Evolutionary conservation across 2,797 vertebrate species (phyloP).

Genomic region (Nannoperca obscura): DNA sequence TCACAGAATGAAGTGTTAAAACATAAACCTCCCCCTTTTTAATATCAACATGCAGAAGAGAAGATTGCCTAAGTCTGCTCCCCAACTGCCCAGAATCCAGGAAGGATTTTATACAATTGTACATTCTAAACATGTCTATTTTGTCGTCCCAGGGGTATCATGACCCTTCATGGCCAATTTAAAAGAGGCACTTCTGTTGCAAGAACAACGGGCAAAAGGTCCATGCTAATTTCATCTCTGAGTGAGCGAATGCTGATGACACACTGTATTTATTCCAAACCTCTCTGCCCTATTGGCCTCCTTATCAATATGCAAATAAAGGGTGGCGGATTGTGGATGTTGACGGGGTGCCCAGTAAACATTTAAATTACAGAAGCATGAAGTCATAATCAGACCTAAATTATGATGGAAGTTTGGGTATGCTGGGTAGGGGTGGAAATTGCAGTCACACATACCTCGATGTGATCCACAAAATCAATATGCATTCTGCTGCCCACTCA

Average conservation of each 20-base stretch:
- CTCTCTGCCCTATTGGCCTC: constrained; percentile 76
- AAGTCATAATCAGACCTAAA: constrained; percentile 80
- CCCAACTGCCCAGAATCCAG: constrained; percentile 8
- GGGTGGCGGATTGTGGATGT: constrained; percentile 66
- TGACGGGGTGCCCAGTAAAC: constrained; percentile 76
- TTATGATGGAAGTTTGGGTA: constrained; percentile 59
- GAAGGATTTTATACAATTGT: constrained; percentile 47
- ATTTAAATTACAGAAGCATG: constrained; percentile 81
- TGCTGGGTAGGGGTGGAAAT: constrained; percentile 38
- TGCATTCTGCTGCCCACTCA: constrained; percentile 69
- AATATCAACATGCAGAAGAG: constrained; percentile 28
- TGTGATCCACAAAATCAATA: constrained; percentile 73
- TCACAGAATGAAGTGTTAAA: not conserved
- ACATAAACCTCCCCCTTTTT: not conserved
- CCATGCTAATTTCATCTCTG: constrained; percentile 76
- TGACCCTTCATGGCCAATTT: constrained; percentile 72
- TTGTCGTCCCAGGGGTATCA: constrained; percentile 53
- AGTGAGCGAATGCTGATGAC: constrained; percentile 78
- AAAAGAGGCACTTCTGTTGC: constrained; percentile 66
- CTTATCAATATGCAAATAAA: constrained; percentile 85
- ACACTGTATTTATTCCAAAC: constrained; percentile 80
- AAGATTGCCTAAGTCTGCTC: constrained; percentile 16
- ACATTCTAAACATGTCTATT: constrained; percentile 65
- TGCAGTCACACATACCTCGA: constrained; percentile 57
- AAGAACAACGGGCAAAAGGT: constrained; percentile 70